Evolutionary conservation across 2,113 vertebrate species (phyloP), one percentile per base, ranked within the genome.

Genomic region (Tyto alba): DNA sequence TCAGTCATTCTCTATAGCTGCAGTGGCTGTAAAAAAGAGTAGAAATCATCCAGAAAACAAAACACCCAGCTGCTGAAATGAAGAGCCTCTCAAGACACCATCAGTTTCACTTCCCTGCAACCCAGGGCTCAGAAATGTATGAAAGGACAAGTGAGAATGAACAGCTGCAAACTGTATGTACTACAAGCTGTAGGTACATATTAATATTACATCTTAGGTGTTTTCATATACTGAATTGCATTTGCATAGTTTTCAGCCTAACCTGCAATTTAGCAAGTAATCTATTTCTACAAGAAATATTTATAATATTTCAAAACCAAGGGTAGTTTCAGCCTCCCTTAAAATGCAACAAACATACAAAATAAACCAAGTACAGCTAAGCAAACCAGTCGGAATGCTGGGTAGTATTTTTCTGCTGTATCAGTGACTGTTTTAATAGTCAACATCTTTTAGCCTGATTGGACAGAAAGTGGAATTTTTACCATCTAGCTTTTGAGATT

Each of bases 131-230:
- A 96, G 94, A 97, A 97, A 97, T 52, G 53, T 78, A 91, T 88
- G 85, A 9, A 90, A 91, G 85, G 90, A 93, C 88, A 97, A 97
- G 85, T 93, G 92, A 96, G 79, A 98, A 91, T 38, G 38, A 81
- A 66, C 73, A 96, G 88, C 78, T 94, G 89, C 22, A 2, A 88
- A 66, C 60, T 82, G 50, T 57, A 67, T 41, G 41, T 34, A 43
- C 55, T 55, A 73, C 29, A 75, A 71, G 8, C 17, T 69, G 9
- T 25, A 76, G 29, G 16, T 87, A 32, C 38, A 19, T 6, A 69
- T 9, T 36, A 85, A 62, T 19, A 60, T n/a, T 75, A 67, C 12
- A 55, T 50, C 67, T 86, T 34, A 59, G 56, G 38, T 6, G 30
- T 41, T 77, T 88, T 80, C 21, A 63, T 53, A 55, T 7, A 74